Percentiles rank a stretch among this genome's conserved stretches.
Conservation (phyloP, 1,140 invertebrate species). For the Dreissena polymorpha region DNA sequence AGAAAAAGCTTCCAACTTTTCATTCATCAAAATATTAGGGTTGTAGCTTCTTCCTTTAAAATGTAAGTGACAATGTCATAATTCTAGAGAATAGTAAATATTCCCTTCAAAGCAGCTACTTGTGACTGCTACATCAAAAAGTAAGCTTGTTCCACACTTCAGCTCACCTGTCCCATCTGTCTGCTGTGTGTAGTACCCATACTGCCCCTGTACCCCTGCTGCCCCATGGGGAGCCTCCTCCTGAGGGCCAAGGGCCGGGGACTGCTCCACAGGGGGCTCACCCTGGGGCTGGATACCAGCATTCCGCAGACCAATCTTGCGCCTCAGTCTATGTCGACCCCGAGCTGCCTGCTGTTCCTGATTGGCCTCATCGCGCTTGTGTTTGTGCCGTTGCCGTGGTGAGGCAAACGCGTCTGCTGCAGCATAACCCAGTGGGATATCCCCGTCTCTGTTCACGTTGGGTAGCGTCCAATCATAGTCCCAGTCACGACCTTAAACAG, state of each 20-base stretch:
- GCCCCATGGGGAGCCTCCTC: no score
- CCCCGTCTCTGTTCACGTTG: constrained; percentile 62
- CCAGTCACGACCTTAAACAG: constrained; percentile 59
- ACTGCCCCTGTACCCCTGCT: constrained; percentile 46
- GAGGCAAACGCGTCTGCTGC: constrained; percentile 70
- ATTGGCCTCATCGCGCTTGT: constrained; percentile 14
- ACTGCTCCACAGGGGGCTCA: constrained; percentile 58
- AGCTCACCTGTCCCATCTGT: no score
- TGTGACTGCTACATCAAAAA: no score
- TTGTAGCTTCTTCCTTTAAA: no score
- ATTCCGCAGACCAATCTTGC: constrained; percentile 49
- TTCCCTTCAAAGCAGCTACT: no score
- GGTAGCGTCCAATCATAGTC: constrained; percentile 71
- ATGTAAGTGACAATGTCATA: no score
- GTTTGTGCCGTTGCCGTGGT: constrained; percentile 40
- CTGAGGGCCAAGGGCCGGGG: constrained; percentile 49
- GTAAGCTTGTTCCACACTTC: no score
- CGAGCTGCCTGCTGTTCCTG: constrained; percentile 28
- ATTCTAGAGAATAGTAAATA: no score
- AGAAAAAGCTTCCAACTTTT: no score
- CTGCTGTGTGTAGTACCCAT: constrained; percentile 61
- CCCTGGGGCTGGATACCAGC: constrained; percentile 41
- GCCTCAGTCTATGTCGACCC: constrained; percentile 46
- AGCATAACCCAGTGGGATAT: constrained; percentile 73
- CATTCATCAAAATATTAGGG: no score